Evolutionary conservation across 2,888 invertebrate genomes (phyloP), one percentile per base, ranked within the genome.

Genomic region (Neoaliturus tenellus): DNA sequence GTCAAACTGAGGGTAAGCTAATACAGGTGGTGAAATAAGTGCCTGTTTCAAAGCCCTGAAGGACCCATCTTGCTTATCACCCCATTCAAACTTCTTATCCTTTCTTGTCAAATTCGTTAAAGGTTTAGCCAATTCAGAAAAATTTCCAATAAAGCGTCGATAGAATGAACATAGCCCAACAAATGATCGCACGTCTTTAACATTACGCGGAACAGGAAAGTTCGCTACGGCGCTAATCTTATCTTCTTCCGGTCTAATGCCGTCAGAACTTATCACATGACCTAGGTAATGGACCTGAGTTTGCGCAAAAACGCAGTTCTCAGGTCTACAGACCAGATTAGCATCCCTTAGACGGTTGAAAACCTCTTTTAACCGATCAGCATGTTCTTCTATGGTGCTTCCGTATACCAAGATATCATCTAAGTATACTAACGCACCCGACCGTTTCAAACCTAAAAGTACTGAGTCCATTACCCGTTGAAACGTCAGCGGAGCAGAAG

Each of bases 401-500:
- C 25, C 31, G 17, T 23, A 23, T 4, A 67, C 6, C 8, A 67
- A 8, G 4, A 67, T 8, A 17, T 67, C 67, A 28, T 67, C 67
- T 4, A 71, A n/a, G 35, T 71, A 71, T 6, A 39, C 71, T 82
- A 10, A 88, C 85, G 23, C 81, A 25, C 51, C 58, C 2, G 48
- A 12, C 14, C 58, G 28, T 55, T 80, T 80, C 17, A 80, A 12
- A 31, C 55, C 55, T 17, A 14, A 17, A 23, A 80, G 51, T 14
- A 80, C 28, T 20, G 35, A 51, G 69, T 89, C 88, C 87, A 89
- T 88, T 17, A 89, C 71, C 8, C 88, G 83, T 82, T 89, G 89
- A 84, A 89, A 90, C 3, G 88, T 88, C 4, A 86, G 85, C 10
- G 88, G 88, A 0, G 88, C 88, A 58, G 88, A 88, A 12, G 85